Evolutionary conservation across 2,797 vertebrate genomes (phyloP).

Genomic region (Cryptoprocta ferox): DNA sequence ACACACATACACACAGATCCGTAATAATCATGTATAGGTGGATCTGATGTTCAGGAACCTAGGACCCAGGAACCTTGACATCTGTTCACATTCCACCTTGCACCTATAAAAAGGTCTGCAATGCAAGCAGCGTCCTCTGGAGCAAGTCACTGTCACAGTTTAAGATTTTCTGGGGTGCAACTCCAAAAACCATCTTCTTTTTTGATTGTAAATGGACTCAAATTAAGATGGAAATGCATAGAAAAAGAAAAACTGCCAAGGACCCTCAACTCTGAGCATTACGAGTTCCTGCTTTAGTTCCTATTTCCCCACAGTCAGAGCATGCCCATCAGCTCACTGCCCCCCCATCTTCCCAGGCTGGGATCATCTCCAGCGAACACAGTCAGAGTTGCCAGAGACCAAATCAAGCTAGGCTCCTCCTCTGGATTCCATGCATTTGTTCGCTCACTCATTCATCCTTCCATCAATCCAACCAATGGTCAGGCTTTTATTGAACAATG

Average conservation of each 20-base stretch:
- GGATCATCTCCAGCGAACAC: too few species aligned
- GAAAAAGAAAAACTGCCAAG: neutral
- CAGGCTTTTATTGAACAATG: neutral
- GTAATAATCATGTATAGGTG: neutral
- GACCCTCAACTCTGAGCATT: neutral
- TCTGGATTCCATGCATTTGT: neutral
- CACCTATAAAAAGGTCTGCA: neutral
- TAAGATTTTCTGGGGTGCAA: neutral
- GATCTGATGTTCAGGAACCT: neutral
- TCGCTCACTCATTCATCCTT: neutral
- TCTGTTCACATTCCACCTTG: neutral
- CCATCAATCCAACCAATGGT: neutral
- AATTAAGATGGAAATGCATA: neutral
- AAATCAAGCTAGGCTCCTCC: neutral
- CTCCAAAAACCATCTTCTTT: neutral
- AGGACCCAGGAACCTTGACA: neutral
- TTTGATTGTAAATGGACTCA: neutral
- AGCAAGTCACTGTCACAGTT: neutral
- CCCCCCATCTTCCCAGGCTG: neutral
- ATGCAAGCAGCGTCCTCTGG: neutral
- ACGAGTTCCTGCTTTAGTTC: neutral
- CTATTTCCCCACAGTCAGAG: neutral
- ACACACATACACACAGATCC: neutral
- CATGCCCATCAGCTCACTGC: rapidly evolving
- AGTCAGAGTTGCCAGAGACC: neutral